Evolutionary conservation across 2,888 invertebrate species (phyloP).

Genomic region (Xylophagus ater): DNA sequence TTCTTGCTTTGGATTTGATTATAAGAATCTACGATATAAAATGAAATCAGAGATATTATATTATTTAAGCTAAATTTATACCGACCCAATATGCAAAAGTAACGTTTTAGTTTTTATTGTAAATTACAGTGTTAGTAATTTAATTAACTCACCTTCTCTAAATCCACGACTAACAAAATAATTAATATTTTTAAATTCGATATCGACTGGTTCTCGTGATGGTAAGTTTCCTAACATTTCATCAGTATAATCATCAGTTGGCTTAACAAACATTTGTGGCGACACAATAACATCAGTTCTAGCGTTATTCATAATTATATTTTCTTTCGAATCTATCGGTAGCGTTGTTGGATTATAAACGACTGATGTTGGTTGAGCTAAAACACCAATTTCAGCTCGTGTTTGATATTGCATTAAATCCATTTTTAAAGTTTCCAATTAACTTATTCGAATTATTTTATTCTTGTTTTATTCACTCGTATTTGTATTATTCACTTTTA

Average conservation of each 20-base stretch:
- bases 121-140: too few species aligned
- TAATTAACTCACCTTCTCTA: conserved; percentile 58
- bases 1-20: too few species aligned
- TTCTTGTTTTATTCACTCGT: too few species aligned
- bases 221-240: conserved; percentile 34
- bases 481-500: too few species aligned
- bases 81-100: too few species aligned
- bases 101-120: too few species aligned
- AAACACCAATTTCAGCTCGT: conserved; percentile 12
- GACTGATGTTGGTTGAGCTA: conserved; percentile 13
- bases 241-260: conserved; percentile 5
- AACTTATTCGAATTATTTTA: too few species aligned
- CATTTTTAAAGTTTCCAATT: conserved; percentile 9
- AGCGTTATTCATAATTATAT: conserved; percentile 11
- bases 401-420: conserved; percentile 17
- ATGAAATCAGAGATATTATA: too few species aligned
- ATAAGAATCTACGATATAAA: too few species aligned
- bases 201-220: conserved; percentile 49
- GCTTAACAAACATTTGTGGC: conserved; percentile 10
- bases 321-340: conserved; percentile 1
- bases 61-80: too few species aligned
- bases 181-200: conserved; percentile 61
- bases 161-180: conserved; percentile 62
- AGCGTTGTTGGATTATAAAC: conserved; percentile 20
- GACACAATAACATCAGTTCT: conserved; percentile 6